phyloP scores from a whole-genome alignment of 2,888 invertebrate species.

The Allacma fusca region DNA sequence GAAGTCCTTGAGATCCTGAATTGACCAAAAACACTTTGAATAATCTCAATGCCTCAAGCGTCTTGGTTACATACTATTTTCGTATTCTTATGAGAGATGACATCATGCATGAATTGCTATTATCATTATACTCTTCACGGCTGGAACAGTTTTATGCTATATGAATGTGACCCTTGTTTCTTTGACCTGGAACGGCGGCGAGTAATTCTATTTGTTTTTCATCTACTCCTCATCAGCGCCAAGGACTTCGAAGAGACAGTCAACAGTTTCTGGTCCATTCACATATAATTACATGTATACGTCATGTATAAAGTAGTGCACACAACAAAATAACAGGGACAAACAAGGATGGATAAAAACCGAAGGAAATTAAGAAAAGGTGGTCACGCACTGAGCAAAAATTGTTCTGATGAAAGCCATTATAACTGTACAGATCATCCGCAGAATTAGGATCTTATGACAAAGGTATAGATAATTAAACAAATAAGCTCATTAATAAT shows the following conservation, averaged over 20 bases:
- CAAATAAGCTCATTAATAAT: too few species aligned
- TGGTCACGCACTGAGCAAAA: too few species aligned
- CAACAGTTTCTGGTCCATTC: conserved; percentile 16
- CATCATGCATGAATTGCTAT: not conserved
- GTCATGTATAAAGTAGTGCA: not conserved
- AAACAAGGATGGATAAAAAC: not conserved
- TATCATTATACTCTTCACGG: not conserved
- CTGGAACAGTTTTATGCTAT: not conserved
- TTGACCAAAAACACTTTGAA: conserved; percentile 4
- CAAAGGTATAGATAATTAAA: too few species aligned
- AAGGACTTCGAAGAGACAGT: conserved; percentile 7
- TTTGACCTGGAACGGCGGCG: not conserved
- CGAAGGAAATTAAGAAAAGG: not conserved
- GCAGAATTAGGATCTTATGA: too few species aligned
- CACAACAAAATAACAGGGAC: conserved; percentile 6
- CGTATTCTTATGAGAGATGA: not conserved
- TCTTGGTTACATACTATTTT: not conserved
- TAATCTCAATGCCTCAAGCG: not conserved
- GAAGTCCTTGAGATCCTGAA: conserved; percentile 96
- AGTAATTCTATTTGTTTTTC: not conserved
- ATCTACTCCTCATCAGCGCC: not conserved
- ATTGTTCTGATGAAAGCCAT: too few species aligned
- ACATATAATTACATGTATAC: not conserved
- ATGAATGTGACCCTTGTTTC: conserved; percentile 7
- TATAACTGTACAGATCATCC: too few species aligned